Evolutionary conservation across 2,888 invertebrate genomes (phyloP).

Genomic region (Dione juno): DNA sequence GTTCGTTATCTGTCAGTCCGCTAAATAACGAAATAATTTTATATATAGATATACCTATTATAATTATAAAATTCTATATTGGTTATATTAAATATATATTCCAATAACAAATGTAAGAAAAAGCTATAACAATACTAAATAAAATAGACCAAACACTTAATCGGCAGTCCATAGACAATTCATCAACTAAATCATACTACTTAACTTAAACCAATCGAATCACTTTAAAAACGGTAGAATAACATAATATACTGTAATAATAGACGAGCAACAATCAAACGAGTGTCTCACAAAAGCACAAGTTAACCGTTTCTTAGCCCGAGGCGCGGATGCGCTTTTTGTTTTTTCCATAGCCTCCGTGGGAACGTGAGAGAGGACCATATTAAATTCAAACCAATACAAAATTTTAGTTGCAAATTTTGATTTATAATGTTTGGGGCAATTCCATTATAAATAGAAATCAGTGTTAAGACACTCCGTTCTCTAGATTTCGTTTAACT

Average conservation of each 20-base stretch:
- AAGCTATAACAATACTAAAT: not conserved
- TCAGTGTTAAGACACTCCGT: too few relatives aligned
- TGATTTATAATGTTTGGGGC: slow-evolving; percentile 57
- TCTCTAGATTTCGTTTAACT: not conserved
- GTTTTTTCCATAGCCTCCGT: slow-evolving; percentile 57
- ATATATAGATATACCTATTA: too few relatives aligned
- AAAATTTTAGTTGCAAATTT: slow-evolving; percentile 63
- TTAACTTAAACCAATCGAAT: slow-evolving; percentile 71
- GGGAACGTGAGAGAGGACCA: slow-evolving; percentile 67
- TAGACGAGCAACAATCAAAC: slow-evolving; percentile 72
- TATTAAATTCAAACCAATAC: slow-evolving; percentile 53
- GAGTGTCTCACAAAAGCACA: slow-evolving; percentile 71
- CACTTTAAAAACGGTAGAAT: slow-evolving; percentile 67
- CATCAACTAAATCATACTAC: slow-evolving; percentile 68
- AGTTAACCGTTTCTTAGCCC: slow-evolving; percentile 67
- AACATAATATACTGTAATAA: slow-evolving; percentile 72
- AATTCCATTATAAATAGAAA: too few relatives aligned
- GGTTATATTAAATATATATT: too few relatives aligned
- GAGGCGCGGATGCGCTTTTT: slow-evolving; percentile 70
- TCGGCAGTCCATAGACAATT: slow-evolving; percentile 45
- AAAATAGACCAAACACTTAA: not conserved
- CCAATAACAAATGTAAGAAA: not conserved
- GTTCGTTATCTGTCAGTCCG: too few relatives aligned
- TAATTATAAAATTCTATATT: too few relatives aligned
- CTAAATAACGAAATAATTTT: too few relatives aligned